Percentiles rank a stretch among this genome's conserved stretches.
Evolutionary conservation across 2,797 vertebrate species (phyloP).

Genomic region (Xiphophorus birchmanni): DNA sequence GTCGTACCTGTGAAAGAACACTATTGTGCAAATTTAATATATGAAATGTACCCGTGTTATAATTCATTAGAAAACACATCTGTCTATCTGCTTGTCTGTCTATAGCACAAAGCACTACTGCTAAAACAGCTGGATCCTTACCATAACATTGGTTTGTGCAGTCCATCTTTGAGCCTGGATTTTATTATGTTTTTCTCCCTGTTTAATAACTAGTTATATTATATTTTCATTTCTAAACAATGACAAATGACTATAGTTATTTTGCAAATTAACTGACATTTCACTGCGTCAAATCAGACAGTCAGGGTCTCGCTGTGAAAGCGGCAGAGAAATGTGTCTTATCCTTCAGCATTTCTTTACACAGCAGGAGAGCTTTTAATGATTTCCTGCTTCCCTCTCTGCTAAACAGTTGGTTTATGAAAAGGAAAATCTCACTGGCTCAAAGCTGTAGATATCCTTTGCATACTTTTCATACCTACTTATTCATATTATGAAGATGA

Average conservation of each 20-base stretch:
- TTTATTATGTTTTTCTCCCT: neutral
- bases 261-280: neutral
- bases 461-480: neutral
- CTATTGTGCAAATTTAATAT: neutral
- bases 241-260: neutral
- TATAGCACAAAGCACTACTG: neutral
- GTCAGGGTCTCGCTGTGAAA: neutral
- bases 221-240: neutral
- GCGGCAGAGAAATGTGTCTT: neutral
- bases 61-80: neutral
- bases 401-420: neutral
- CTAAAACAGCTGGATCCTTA: too few relatives aligned
- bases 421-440: neutral
- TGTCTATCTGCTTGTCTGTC: neutral
- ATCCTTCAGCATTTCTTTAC: slow-evolving; percentile 9
- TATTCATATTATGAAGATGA: neutral
- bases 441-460: neutral
- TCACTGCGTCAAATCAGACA: neutral
- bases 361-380: slow-evolving; percentile 3
- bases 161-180: neutral
- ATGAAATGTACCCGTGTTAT: neutral
- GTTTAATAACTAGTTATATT: neutral
- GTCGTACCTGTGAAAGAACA: neutral
- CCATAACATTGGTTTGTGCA: too few relatives aligned
- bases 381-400: neutral